Base-by-base conservation (phyloP, 1,140 invertebrate species). In the Bombus terrestris region DNA sequence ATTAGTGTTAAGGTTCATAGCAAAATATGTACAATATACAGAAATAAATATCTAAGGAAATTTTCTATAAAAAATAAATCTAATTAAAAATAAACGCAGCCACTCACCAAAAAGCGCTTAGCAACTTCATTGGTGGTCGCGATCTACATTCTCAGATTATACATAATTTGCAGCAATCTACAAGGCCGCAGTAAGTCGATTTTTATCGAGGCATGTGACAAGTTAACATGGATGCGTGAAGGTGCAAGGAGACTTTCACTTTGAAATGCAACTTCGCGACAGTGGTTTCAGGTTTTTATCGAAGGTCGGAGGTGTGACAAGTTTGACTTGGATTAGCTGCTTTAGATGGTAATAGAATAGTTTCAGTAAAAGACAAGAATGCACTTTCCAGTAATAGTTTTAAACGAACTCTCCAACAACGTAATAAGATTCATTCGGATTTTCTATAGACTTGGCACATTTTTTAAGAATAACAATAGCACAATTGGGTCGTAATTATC, bases 191-290 rank as follows among this genome's bases (percentile, higher is more conserved):
- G 25, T 32, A 39, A 37, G 32, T 69, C 37, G 37, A 39, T 28
- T 69, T 69, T 69, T 39, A 10, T 69, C 37, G 68, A 53, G 47
- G 6, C 47, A 53, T 22, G 47, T 53, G 35, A 37, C 22, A 39
- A 22, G 37, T 37, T 37, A 35, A 37, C 32, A 35, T 37, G 32
- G 32, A 68, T 68, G 32, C 32, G 37, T 71, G 68, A 37, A 39
- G 25, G 37, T 39, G 68, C 68, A 39, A 66, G n/a, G 32, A 41
- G 37, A 72, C 69, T 72, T 72, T 72, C 69, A 72, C 69, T 72
- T 72, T 71, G 37, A 71, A 71, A 12, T 71, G 37, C 37, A 71
- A 71, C 68, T 37, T 71, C 35, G 68, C 37, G 35, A 9, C 68
- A 25, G 10, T 6, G 37, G 25, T n/a, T 71, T 25, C 37, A 37